phyloP scores from a whole-genome alignment of 2,888 invertebrate species.

The Rhynchonema sp. region DNA sequence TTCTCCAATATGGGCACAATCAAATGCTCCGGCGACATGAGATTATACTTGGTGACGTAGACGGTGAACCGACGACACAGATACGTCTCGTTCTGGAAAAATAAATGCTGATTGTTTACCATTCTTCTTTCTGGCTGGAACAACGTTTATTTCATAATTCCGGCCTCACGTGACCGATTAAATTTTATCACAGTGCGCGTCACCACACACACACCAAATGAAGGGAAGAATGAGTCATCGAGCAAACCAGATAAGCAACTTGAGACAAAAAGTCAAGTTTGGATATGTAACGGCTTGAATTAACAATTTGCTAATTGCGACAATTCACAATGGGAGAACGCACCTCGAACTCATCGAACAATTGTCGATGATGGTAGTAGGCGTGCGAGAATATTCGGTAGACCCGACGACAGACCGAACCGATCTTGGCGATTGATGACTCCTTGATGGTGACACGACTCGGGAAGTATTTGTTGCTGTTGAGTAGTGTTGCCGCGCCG shows the following conservation, averaged over 20 bases:
- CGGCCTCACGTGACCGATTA: too few species aligned
- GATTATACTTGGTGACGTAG: conserved; percentile 91
- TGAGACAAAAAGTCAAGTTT: too few species aligned
- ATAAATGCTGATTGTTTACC: too few species aligned
- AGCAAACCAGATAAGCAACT: too few species aligned
- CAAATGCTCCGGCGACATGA: conserved; percentile 93
- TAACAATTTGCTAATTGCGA: too few species aligned
- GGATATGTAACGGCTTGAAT: too few species aligned
- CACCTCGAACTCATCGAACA: conserved; percentile 90
- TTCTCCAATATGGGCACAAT: conserved; percentile 69
- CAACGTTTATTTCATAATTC: too few species aligned
- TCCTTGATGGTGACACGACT: conserved; percentile 98
- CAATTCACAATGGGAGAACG: conserved; percentile 8
- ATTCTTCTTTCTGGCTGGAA: too few species aligned
- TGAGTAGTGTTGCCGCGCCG: conserved; percentile 90
- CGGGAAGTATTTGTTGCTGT: conserved; percentile 98
- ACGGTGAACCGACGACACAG: conserved; percentile 82
- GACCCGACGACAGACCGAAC: conserved; percentile 90
- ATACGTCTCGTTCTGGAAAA: conserved; percentile 57
- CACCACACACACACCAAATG: too few species aligned
- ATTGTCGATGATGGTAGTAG: conserved; percentile 84
- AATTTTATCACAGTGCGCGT: too few species aligned
- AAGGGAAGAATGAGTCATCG: too few species aligned
- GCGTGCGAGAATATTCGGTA: conserved; percentile 99
- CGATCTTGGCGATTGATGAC: conserved; percentile 90